phyloP scores from a whole-genome alignment of 2,797 vertebrate species.

The Peromyscus eremicus region DNA sequence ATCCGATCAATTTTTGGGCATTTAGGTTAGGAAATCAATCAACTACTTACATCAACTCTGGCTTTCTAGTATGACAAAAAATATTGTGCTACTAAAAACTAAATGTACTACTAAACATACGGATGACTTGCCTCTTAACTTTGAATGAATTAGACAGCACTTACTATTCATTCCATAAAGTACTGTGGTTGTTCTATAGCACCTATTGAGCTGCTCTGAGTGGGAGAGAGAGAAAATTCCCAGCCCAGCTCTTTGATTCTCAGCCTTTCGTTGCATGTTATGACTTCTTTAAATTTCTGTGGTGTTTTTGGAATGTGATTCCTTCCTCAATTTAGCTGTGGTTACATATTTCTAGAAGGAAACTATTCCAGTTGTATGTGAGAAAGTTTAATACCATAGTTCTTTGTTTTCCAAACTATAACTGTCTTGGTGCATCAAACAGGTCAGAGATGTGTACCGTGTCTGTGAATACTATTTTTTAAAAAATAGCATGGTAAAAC shows the following conservation, averaged over 20 bases:
- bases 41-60: not conserved
- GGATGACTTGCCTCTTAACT: slow-evolving; percentile 40
- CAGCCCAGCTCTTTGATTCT: not conserved
- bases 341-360: slow-evolving; percentile 40
- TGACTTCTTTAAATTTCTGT: slow-evolving; percentile 10
- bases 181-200: not conserved
- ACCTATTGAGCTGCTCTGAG: not conserved
- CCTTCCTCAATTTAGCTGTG: slow-evolving; percentile 34
- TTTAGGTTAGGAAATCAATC: not conserved
- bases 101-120: not conserved
- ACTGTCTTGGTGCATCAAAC: not conserved
- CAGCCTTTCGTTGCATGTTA: not conserved
- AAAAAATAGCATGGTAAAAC: not conserved
- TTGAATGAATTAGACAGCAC: not conserved
- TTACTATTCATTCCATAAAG: not conserved
- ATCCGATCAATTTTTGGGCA: not conserved
- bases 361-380: not conserved
- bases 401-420: not conserved
- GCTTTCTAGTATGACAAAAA: slow-evolving; percentile 14
- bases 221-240: slow-evolving; percentile 49
- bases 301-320: not conserved
- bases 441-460: not conserved
- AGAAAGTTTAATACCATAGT: not conserved
- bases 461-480: not conserved
- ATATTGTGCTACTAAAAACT: not conserved